phyloP scores from a whole-genome alignment of 53 echinoderm and acorn worm genomes.

The Mesocentrotus franciscanus region DNA sequence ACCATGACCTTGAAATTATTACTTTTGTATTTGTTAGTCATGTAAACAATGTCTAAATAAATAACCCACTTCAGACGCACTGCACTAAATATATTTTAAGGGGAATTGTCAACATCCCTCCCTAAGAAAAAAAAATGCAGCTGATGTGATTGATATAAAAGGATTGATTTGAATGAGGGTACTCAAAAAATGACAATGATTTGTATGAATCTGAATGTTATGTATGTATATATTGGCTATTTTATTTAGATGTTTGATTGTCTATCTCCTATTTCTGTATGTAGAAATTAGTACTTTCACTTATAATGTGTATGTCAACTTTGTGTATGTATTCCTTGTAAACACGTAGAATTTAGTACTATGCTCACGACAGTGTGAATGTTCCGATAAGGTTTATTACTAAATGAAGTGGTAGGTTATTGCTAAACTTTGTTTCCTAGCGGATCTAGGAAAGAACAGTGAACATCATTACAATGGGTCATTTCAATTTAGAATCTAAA shows the following conservation, averaged over 20 bases:
- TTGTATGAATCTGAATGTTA: neutral
- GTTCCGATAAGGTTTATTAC: neutral
- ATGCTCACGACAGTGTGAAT: neutral
- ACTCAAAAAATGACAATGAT: neutral
- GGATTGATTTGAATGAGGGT: neutral
- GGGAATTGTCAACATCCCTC: too few relatives aligned
- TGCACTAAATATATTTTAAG: too few relatives aligned
- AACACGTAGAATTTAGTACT: constrained; percentile 17
- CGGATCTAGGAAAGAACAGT: neutral
- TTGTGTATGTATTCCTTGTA: neutral
- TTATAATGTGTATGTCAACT: neutral
- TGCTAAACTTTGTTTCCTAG: neutral
- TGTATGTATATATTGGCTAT: constrained; percentile 41
- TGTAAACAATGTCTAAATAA: too few relatives aligned
- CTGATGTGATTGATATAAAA: neutral
- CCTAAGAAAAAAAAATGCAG: too few relatives aligned
- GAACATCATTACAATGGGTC: neutral
- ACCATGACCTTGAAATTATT: too few relatives aligned
- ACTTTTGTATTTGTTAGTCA: too few relatives aligned
- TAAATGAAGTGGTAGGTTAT: neutral
- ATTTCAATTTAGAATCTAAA: neutral
- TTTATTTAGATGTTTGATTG: neutral
- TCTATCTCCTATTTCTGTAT: neutral
- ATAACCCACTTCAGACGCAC: too few relatives aligned
- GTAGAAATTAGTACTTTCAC: constrained; percentile 10